phyloP scores from a whole-genome alignment of 2,797 vertebrate genomes.

The Margarornis squamiger region DNA sequence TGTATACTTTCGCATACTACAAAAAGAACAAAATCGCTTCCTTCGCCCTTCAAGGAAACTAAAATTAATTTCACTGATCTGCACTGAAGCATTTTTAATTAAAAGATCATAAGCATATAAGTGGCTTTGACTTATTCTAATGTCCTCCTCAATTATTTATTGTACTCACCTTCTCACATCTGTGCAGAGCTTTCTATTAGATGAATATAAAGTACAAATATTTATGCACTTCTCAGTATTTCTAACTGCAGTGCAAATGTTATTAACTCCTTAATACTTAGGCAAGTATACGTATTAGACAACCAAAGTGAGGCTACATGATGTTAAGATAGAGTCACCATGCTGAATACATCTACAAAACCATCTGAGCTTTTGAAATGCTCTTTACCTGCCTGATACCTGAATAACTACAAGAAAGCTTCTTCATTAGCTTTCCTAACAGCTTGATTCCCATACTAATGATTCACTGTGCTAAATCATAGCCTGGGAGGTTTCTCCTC shows the following conservation, averaged over 20 bases:
- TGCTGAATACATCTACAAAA: neutral
- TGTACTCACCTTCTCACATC: conserved; percentile 20
- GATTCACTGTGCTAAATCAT: neutral
- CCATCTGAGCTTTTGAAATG: neutral
- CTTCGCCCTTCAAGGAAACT: conserved; percentile 20
- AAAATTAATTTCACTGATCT: conserved; percentile 48
- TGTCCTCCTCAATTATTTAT: conserved; percentile 37
- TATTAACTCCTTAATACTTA: neutral
- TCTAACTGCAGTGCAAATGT: neutral
- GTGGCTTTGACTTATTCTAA: conserved; percentile 47
- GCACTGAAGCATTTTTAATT: conserved; percentile 25
- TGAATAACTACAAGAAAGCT: neutral
- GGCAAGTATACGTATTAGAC: neutral
- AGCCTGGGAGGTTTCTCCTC: neutral
- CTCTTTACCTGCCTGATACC: neutral
- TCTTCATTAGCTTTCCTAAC: neutral
- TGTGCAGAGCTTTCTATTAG: conserved; percentile 21
- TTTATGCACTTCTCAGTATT: neutral
- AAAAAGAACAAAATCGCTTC: conserved; percentile 41
- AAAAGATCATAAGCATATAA: conserved; percentile 51
- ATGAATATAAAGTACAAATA: conserved; percentile 18
- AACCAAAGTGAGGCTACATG: neutral
- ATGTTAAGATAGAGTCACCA: neutral
- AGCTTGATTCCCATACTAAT: neutral
- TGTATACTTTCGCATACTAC: neutral